Evolutionary conservation across 2,888 invertebrate genomes (phyloP).

Genomic region (Acleris cristana): DNA sequence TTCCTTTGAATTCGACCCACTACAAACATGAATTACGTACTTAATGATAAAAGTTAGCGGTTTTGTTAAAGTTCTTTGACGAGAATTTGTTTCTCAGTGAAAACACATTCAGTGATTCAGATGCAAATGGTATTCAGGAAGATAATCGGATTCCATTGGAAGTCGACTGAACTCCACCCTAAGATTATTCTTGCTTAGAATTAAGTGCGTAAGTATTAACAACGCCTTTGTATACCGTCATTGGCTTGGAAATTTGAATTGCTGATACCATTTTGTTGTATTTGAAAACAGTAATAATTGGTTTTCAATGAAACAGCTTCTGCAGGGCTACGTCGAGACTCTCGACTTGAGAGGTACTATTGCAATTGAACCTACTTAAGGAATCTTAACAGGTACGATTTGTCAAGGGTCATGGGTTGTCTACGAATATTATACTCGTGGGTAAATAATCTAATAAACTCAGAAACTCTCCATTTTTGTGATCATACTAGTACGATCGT

Average conservation of each 20-base stretch:
- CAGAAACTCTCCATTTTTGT: no score
- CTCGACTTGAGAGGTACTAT: no score
- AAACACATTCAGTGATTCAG: slow-evolving; percentile 42
- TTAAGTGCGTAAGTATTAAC: slow-evolving; percentile 35
- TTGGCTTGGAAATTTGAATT: slow-evolving; percentile 17
- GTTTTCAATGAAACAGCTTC: background rate
- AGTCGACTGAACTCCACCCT: slow-evolving; percentile 36
- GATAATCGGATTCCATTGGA: slow-evolving; percentile 46
- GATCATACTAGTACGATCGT: no score
- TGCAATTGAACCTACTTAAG: no score
- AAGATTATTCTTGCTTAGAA: slow-evolving; percentile 39
- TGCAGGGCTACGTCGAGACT: background rate
- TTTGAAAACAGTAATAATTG: slow-evolving; percentile 3
- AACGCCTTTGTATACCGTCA: slow-evolving; percentile 19
- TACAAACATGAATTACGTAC: background rate
- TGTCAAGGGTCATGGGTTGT: no score
- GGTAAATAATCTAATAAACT: no score
- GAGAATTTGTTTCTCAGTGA: slow-evolving; percentile 34
- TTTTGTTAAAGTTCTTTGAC: slow-evolving; percentile 15
- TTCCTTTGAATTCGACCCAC: background rate
- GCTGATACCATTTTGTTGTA: slow-evolving; percentile 8
- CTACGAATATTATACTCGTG: no score
- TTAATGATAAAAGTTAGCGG: slow-evolving; percentile 16
- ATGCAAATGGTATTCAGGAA: slow-evolving; percentile 46
- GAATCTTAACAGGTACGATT: no score